phyloP scores from a whole-genome alignment of 2,797 vertebrate species.

The Acanthis flammea region DNA sequence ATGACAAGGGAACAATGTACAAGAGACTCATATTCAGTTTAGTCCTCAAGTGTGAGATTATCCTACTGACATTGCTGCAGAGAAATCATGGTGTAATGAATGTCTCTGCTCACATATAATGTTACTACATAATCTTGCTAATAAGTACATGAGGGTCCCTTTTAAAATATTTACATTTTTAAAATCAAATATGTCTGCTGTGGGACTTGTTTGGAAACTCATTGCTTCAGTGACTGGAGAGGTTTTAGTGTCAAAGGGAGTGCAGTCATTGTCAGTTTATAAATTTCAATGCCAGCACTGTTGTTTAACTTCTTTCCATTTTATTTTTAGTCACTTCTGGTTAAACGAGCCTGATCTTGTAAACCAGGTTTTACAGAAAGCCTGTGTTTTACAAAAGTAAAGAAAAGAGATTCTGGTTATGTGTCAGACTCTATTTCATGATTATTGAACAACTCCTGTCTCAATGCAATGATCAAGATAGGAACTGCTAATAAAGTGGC shows the following conservation, averaged over 20 bases:
- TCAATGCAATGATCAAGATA: neutral
- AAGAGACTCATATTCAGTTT: neutral
- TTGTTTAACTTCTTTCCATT: neutral
- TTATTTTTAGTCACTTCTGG: neutral
- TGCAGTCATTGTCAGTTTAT: neutral
- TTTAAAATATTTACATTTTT: slow-evolving; percentile 16
- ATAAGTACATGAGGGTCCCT: neutral
- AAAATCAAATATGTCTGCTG: neutral
- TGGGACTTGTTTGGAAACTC: neutral
- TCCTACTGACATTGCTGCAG: neutral
- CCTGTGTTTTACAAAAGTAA: neutral
- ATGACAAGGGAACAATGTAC: neutral
- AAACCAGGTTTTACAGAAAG: neutral
- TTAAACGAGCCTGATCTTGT: neutral
- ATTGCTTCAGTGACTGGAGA: neutral
- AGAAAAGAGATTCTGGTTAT: neutral
- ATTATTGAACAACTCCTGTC: neutral
- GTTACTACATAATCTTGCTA: neutral
- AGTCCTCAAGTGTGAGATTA: neutral
- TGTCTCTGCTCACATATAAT: neutral
- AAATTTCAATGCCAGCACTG: neutral
- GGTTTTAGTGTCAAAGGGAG: neutral
- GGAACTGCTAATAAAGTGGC: neutral
- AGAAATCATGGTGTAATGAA: neutral
- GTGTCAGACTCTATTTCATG: neutral